Conservation (phyloP, 2,888 invertebrate genomes). For the Plagodis dolabraria region DNA sequence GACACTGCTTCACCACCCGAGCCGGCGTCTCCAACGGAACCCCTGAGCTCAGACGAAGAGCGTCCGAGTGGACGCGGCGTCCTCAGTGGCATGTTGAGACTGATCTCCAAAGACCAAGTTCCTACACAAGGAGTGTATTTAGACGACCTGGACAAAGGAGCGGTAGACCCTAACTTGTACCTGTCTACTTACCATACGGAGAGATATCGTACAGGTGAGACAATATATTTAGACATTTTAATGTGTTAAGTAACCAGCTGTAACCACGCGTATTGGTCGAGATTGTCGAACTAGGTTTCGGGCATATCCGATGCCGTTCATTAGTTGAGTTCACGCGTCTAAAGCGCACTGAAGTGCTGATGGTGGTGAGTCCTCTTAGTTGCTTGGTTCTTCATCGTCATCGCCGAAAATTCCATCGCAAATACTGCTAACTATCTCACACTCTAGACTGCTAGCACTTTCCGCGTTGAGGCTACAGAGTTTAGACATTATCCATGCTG, state of each 20-base stretch:
- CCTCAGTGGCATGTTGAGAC: constrained; percentile 96
- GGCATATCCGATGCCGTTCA: too few species aligned
- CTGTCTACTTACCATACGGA: constrained; percentile 90
- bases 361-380: too few species aligned
- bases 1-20: constrained; percentile 58
- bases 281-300: too few species aligned
- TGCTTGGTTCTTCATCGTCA: too few species aligned
- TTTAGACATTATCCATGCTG: too few species aligned
- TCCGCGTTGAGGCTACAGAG: too few species aligned
- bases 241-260: not conserved
- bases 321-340: too few species aligned
- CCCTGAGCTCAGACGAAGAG: constrained; percentile 82
- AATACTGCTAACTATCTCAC: too few species aligned
- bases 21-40: constrained; percentile 69
- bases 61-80: constrained; percentile 86
- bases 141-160: constrained; percentile 94
- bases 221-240: not conserved
- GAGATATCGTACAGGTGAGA: constrained; percentile 73
- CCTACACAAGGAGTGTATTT: constrained; percentile 92
- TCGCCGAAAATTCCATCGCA: too few species aligned
- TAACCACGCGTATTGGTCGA: too few species aligned
- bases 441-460: too few species aligned
- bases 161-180: constrained; percentile 96
- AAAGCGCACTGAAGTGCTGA: too few species aligned
- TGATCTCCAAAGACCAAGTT: constrained; percentile 87